Percentiles rank a stretch among this genome's conserved stretches.
Evolutionary conservation across 1,140 invertebrate genomes (phyloP).

Genomic region (Orius insidiosus): DNA sequence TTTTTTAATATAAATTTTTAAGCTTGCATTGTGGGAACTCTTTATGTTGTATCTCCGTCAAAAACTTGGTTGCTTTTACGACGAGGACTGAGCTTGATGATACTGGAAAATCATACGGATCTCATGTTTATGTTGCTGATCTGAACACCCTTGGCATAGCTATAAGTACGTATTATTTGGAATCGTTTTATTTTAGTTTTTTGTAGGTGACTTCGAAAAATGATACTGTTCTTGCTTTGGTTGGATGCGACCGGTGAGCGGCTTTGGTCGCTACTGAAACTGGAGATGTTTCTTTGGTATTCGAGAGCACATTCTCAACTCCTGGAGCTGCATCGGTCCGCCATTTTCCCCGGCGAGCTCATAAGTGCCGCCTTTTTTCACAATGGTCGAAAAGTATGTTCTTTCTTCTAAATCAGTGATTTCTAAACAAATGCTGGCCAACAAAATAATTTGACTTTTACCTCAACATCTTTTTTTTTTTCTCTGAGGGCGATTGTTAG

Average conservation of each 20-base stretch:
- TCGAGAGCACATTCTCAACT: conserved; percentile 61
- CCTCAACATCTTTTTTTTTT: too few species aligned
- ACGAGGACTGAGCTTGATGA: conserved; percentile 51
- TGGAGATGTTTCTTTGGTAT: conserved; percentile 63
- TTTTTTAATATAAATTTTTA: conserved; percentile 7
- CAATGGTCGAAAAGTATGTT: conserved; percentile 53
- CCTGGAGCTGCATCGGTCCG: conserved; percentile 35
- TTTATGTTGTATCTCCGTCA: conserved; percentile 37
- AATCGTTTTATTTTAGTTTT: too few species aligned
- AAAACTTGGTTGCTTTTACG: conserved; percentile 67
- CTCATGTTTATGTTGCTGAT: conserved; percentile 72
- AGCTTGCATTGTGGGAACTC: conserved; percentile 20
- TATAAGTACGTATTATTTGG: conserved; percentile 39
- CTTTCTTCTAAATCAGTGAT: too few species aligned
- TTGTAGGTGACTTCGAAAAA: conserved; percentile 33
- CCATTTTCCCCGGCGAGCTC: conserved; percentile 51
- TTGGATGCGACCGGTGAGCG: conserved; percentile 70
- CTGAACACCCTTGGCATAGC: conserved; percentile 69
- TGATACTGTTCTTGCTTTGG: conserved; percentile 49
- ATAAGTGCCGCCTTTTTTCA: conserved; percentile 66
- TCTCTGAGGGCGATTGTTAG: too few species aligned
- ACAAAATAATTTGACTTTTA: too few species aligned
- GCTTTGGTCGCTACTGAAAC: conserved; percentile 55
- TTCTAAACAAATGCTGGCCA: too few species aligned
- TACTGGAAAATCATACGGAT: conserved; percentile 41